Base-by-base conservation (phyloP, 2,113 vertebrate genomes). In the Triplophysa siluroides region DNA sequence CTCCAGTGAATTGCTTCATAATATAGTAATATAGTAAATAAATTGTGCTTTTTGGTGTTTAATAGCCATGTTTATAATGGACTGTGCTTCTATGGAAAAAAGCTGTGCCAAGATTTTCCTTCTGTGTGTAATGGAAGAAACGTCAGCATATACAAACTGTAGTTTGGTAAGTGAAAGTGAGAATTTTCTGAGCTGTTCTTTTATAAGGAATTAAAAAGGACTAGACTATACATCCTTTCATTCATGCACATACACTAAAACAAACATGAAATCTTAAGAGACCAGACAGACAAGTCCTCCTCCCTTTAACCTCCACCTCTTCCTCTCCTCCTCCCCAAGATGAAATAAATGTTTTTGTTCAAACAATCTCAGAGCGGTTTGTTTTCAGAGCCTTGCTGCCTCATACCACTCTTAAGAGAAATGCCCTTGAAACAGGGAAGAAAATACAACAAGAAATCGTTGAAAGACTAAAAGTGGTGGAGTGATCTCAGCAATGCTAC, bases 401-500 rank as follows among this genome's bases (percentile, higher is more conserved):
- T 64, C 70, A 43, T 62, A 74, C 9, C 76, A 54, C 61, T 72
- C 50, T 80, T 81, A 84, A 43, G 6, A 79, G 79, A 82, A 76
- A 79, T 64, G 76, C 69, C 85, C 76, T 82, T 88, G 82, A 75
- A 86, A 83, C 6, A 3, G 33, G 50, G 67, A 81, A 70, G 68
- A 79, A 79, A 85, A 72, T 13, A 24, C 23, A 75, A 71, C 33
- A 78, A 81, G 24, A 47, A 60, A 72, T 54, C 67, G n/a, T 16
- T 50, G 70, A 81, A 82, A 75, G 58, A 66, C 79, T 65, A 72
- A 79, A 54, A 60, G 69, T 50, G 73, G 65, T 68, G 83, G 84
- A 76, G 81, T 78, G 75, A 80, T 56, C 78, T 84, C 71, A 62
- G 80, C 62, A 83, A 38, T 50, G 88, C 89, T 87, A 90, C 90